These are phyloP conservation scores for Pantelozetes paolii DNA, from an alignment of 2,888 invertebrate genomes.

Conservation along the genomic window DNA sequence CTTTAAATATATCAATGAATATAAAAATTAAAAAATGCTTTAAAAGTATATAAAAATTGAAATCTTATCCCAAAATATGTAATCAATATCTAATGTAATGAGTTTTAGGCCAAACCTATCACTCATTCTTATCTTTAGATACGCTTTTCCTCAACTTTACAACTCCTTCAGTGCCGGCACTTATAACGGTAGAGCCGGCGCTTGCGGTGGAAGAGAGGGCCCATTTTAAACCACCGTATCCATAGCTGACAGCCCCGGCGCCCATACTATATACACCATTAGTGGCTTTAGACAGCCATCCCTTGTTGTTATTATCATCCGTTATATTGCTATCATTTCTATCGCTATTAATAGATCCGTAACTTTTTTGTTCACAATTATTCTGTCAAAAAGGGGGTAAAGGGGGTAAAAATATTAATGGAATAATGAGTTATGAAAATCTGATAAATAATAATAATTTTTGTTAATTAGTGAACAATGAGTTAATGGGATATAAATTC, in stretches of 20 bases:
- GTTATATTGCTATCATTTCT: neutral
- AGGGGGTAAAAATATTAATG: neutral
- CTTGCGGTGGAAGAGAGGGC: neutral
- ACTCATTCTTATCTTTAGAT: slow-evolving; percentile 18
- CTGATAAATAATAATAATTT: neutral
- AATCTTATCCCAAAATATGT: no score
- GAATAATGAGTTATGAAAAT: neutral
- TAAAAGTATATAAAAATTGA: no score
- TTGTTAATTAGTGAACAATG: neutral
- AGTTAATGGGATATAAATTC: neutral
- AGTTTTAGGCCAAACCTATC: neutral
- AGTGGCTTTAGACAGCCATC: slow-evolving; percentile 1
- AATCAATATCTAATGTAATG: no score
- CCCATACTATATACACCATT: slow-evolving; percentile 6
- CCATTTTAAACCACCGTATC: slow-evolving; percentile 12
- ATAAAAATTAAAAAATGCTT: no score
- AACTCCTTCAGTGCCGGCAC: slow-evolving; percentile 13
- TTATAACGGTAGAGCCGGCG: slow-evolving; percentile 1
- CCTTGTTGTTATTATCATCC: neutral
- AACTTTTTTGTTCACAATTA: slow-evolving; percentile 1
- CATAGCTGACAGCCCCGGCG: slow-evolving; percentile 21
- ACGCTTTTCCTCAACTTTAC: neutral
- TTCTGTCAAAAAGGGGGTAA: neutral
- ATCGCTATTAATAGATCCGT: neutral
- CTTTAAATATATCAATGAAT: no score